These are phyloP conservation scores for Dasyurus viverrinus DNA, from an alignment of 2,113 vertebrate species.

Conservation along the genomic window DNA sequence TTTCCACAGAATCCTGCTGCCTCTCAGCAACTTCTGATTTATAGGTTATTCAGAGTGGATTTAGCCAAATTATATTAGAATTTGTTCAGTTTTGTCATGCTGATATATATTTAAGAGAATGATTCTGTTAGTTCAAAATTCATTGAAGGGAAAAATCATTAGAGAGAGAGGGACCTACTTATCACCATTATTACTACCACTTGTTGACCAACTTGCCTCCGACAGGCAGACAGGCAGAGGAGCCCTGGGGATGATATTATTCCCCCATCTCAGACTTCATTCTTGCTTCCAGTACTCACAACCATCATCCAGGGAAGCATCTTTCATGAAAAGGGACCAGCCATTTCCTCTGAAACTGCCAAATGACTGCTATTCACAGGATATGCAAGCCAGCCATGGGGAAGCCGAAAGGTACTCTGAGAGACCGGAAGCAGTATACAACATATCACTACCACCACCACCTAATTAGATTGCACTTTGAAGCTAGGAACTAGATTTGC, in stretches of 20 bases:
- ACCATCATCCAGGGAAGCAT: background rate
- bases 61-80: conserved; percentile 17
- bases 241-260: background rate
- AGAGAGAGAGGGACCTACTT: background rate
- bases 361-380: background rate
- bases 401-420: background rate
- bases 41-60: conserved; percentile 22
- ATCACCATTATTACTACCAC: background rate
- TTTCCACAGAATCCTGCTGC: background rate
- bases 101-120: background rate
- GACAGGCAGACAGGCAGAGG: background rate
- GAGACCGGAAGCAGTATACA: background rate
- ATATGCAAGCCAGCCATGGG: background rate
- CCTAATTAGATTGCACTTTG: background rate
- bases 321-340: background rate
- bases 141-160: background rate
- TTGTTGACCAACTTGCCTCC: background rate
- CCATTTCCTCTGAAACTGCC: background rate
- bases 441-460: background rate
- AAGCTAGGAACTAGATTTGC: background rate
- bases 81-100: background rate
- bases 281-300: background rate
- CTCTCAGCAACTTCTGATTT: background rate
- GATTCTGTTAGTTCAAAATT: conserved; percentile 39
- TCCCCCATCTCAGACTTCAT: background rate